Base-by-base conservation (phyloP, 2,797 vertebrate genomes). In the Nasua narica region DNA sequence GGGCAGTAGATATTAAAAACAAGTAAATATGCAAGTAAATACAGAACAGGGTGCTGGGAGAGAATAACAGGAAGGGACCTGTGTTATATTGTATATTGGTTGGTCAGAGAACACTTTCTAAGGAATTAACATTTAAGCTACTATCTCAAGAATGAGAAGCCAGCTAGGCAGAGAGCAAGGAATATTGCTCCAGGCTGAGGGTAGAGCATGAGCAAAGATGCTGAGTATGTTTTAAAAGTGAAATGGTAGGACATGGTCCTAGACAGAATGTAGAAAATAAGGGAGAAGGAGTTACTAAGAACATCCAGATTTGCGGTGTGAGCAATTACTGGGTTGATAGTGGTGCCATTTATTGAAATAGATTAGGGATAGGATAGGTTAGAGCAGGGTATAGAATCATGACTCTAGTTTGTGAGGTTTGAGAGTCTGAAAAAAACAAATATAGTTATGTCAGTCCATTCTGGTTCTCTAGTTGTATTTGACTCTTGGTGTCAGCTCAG, bases 391-490 rank as follows among this genome's bases (percentile, higher is more conserved):
- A 3, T 84, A 14, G 76, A 83, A 87, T 21, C 5, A 32, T 60
- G 70, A 84, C 43, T 46, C 74, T 40, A 84, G 54, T 40, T 94
- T 87, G 27, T 84, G 87, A 87, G 27, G 25, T 69, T 90, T 87
- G 43, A 93, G 48, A 96, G 83, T 90, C 32, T 83, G 69, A 87
- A 82, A 86, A 85, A 90, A 83, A 16, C 29, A 60, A 86, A 50
- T 21, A 2, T 23, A 76, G 25, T 62, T 74, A 29, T 56, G 3
- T 87, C 43, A 60, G 18, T 76, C 18, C 12, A 5, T 16, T 88
- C 32, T 88, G 21, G 18, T 46, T 85, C 23, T 10, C 18, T 5
- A 19, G 65, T 67, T 67, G 18, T n/a, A 67, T 67, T 19, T 67
- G 65, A 67, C 65, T 35, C 65, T 19, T 67, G n/a, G 65, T 67